These are phyloP conservation scores for Drosophila parvula DNA, from an alignment of 1,140 invertebrate genomes.

Conservation along the genomic window DNA sequence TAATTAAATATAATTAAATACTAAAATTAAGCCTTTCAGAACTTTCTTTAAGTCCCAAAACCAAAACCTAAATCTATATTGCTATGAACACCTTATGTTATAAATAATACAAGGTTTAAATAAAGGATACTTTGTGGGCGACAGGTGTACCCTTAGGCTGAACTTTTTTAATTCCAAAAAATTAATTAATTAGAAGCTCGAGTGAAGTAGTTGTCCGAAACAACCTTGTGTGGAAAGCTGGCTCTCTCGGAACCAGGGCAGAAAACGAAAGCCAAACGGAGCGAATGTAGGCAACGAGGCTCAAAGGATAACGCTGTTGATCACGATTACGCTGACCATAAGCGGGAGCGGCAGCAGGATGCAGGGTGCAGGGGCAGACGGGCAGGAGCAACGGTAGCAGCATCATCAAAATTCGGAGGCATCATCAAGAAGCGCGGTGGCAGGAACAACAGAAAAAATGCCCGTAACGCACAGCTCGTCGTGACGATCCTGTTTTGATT, in stretches of 20 bases:
- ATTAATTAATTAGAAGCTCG: background rate
- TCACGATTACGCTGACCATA: slow-evolving; percentile 36
- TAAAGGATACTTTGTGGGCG: background rate
- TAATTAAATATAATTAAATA: no score
- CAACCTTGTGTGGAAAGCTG: slow-evolving; percentile 13
- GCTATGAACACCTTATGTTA: no score
- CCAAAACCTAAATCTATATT: no score
- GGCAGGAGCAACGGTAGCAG: slow-evolving; percentile 41
- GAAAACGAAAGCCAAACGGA: slow-evolving; percentile 29
- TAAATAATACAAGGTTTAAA: no score
- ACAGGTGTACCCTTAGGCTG: background rate
- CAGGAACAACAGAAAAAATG: slow-evolving; percentile 47
- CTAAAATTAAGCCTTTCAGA: no score
- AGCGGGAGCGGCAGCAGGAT: slow-evolving; percentile 16
- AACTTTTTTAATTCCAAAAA: background rate
- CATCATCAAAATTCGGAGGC: slow-evolving; percentile 65
- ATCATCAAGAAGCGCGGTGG: slow-evolving; percentile 54
- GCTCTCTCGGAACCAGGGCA: slow-evolving; percentile 19
- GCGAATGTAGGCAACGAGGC: slow-evolving; percentile 28
- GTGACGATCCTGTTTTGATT: slow-evolving; percentile 81
- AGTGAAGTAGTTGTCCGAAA: background rate
- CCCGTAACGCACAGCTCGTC: slow-evolving; percentile 57
- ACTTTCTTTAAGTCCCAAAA: no score
- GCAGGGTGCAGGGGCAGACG: slow-evolving; percentile 36
- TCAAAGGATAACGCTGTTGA: slow-evolving; percentile 49